These are phyloP conservation scores for Euspilapteryx auroguttella DNA, from an alignment of 2,888 invertebrate species.

Conservation along the genomic window DNA sequence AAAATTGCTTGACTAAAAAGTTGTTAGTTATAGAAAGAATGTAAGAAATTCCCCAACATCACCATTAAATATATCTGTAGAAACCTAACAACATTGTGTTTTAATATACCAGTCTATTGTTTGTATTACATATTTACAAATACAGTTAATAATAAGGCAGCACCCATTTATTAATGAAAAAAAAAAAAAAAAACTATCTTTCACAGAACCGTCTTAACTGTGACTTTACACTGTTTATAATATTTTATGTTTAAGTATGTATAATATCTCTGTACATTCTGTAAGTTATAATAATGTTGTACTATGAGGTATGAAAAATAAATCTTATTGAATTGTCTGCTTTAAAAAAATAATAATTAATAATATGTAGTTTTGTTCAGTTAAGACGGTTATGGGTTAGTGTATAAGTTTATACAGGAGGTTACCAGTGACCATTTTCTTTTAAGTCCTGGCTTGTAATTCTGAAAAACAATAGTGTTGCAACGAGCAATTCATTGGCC, in stretches of 20 bases:
- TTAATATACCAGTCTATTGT: constrained; percentile 60
- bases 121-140: constrained; percentile 57
- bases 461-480: too few relatives aligned
- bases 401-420: too few relatives aligned
- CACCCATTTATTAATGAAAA: constrained; percentile 50
- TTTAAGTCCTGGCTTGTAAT: too few relatives aligned
- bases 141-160: constrained; percentile 54
- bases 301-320: constrained; percentile 16
- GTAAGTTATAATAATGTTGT: constrained; percentile 12
- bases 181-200: too few relatives aligned
- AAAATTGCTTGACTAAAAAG: constrained; percentile 57
- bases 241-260: constrained; percentile 37
- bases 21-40: constrained; percentile 6
- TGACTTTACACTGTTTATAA: constrained; percentile 37
- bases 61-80: constrained; percentile 46
- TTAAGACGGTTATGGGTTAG: too few relatives aligned
- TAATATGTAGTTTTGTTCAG: too few relatives aligned
- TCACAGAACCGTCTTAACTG: too few relatives aligned
- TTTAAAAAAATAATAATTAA: too few relatives aligned
- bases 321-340: too few relatives aligned
- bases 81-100: constrained; percentile 54
- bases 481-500: too few relatives aligned
- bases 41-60: constrained; percentile 15
- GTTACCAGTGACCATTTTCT: too few relatives aligned
- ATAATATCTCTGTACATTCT: constrained; percentile 34